Base-by-base conservation (phyloP, 92 coral and sea anemone species). In the Zoanthus sociatus region DNA sequence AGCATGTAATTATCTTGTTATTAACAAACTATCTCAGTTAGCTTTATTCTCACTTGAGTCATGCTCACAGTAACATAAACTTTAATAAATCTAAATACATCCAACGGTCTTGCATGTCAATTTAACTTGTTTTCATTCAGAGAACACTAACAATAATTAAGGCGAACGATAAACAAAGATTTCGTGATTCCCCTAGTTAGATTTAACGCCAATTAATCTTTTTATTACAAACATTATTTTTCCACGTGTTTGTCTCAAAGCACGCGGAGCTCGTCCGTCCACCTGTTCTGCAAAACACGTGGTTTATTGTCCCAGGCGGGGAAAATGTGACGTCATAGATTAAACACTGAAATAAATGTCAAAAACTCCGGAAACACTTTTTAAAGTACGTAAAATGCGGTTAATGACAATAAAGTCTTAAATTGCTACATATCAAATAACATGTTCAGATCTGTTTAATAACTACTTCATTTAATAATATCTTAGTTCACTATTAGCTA, bases 271-370 rank as follows among this genome's bases (percentile, higher is more conserved):
- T 44, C 7, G 3, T 54, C 21, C 68, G 82, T 64, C 68, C 82
- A 77, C 46, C 82, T 77, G 82, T 54, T 48, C 69, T 44, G 12
- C 47, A 13, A 33, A 7, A 18, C 82, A 77, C 82, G 82, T 77
- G 82, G 45, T 55, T 77, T 55, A 77, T 77, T 77, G 82, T 77
- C 21, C 54, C 48, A 51, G 82, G 82, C 82, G 82, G 82, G 82
- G 54, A 75, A 77, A 53, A 7, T 53, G 48, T 31, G 15, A 4
- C 13, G 10, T 12, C 30, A 13, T 46, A 77, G 68, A 53, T 68
- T 77, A 26, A 77, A 76, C 67, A 31, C 47, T 47, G 37, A 73
- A 17, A 16, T 11, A 47, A 74, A 74, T 37, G 56, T 74, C 78
- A 74, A 74, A 31, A 74, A 47, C 33, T 46, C 78, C 78, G 78